These are phyloP conservation scores for Brachionichthys hirsutus DNA, from an alignment of 2,113 vertebrate species.

Conservation along the genomic window DNA sequence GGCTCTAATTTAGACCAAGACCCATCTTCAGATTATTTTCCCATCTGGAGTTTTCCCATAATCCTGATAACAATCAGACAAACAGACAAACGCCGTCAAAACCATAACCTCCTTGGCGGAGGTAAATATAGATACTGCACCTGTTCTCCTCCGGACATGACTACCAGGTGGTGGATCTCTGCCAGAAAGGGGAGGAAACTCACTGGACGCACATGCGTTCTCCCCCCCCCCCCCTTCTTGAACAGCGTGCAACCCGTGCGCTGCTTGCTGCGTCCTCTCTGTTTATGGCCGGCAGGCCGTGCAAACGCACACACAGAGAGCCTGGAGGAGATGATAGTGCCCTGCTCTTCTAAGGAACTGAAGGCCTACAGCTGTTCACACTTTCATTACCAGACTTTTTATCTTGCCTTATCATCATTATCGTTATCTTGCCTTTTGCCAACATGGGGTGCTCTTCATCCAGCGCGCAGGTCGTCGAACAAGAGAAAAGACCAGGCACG, in stretches of 20 bases:
- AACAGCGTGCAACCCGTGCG: slow-evolving; percentile 45
- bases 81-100: too few relatives aligned
- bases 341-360: slow-evolving; percentile 45
- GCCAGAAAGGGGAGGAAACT: slow-evolving; percentile 41
- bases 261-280: slow-evolving; percentile 35
- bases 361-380: slow-evolving; percentile 24
- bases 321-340: slow-evolving; percentile 51
- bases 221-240: slow-evolving; percentile 47
- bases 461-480: slow-evolving; percentile 74
- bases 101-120: too few relatives aligned
- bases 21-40: too few relatives aligned
- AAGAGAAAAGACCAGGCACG: slow-evolving; percentile 76
- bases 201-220: slow-evolving; percentile 11
- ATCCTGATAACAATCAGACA: too few relatives aligned
- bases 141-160: slow-evolving; percentile 10
- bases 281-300: slow-evolving; percentile 47
- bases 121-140: neutral
- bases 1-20: too few relatives aligned
- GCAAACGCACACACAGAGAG: slow-evolving; percentile 51
- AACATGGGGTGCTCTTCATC: slow-evolving; percentile 81
- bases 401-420: too few relatives aligned
- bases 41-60: too few relatives aligned
- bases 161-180: slow-evolving; percentile 45
- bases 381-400: slow-evolving; percentile 18
- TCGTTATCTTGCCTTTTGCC: neutral